phyloP scores from a whole-genome alignment of 1,140 invertebrate species.

The Zaprionus capensis region DNA sequence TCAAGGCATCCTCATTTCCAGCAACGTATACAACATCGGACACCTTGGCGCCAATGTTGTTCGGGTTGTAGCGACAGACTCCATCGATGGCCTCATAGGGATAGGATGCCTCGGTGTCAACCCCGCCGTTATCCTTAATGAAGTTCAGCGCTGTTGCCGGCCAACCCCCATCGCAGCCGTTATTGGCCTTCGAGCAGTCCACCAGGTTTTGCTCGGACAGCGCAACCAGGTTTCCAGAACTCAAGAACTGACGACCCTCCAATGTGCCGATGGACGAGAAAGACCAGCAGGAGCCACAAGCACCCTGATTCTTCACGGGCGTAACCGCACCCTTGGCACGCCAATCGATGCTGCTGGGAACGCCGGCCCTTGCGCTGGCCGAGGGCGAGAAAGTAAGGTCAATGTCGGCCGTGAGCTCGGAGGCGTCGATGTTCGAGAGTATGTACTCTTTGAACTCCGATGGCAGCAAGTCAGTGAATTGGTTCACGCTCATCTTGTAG shows the following conservation, averaged over 20 bases:
- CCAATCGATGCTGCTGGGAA: constrained; percentile 26
- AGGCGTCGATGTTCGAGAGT: not conserved
- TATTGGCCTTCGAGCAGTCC: constrained; percentile 94
- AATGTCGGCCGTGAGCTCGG: not conserved
- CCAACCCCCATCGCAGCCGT: constrained; percentile 93
- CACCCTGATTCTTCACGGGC: constrained; percentile 93
- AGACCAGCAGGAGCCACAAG: constrained; percentile 96
- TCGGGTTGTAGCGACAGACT: constrained; percentile 74
- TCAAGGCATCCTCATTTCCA: constrained; percentile 88
- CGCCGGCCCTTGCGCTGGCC: not conserved
- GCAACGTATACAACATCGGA: constrained; percentile 86
- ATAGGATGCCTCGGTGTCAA: constrained; percentile 90
- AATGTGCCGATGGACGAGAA: constrained; percentile 95
- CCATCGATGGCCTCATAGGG: constrained; percentile 89
- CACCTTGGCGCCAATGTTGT: constrained; percentile 25
- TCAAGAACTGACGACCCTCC: constrained; percentile 89
- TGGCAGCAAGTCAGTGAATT: constrained; percentile 92
- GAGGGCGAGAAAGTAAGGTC: not conserved
- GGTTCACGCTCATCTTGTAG: constrained; percentile 89
- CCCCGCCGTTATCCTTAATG: constrained; percentile 88
- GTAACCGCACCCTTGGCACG: constrained; percentile 92
- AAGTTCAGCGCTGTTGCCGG: constrained; percentile 91
- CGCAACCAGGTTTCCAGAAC: constrained; percentile 88
- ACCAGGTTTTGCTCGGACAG: constrained; percentile 96
- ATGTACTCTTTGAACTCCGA: constrained; percentile 88